Evolutionary conservation across 2,888 invertebrate species (phyloP), one percentile per base, ranked within the genome.

Genomic region (Baronia brevicornis): DNA sequence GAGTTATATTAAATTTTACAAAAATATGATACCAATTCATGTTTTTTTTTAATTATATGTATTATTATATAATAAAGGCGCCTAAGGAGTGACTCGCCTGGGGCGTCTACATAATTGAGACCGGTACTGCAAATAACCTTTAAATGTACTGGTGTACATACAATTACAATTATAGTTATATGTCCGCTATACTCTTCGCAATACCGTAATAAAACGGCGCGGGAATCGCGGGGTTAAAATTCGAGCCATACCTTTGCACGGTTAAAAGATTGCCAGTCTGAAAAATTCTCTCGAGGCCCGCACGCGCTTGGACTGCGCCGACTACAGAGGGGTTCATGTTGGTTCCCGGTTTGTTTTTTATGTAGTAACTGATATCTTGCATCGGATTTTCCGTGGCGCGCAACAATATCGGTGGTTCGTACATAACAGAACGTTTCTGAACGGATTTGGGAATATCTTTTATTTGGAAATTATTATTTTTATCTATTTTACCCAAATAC

Each of bases 291-390:
- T 67, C 51, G 15, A 79, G 34, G 0, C 60, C 62, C 0, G 54
- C 32, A 4, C 72, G 42, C 0, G 66, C 53, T 13, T 49, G 50
- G 0, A 44, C 60, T 0, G 68, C 69, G 31, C 71, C 66, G 0
- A 41, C 25, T 2, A 53, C 10, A 33, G 62, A 44, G 0, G 55
- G 51, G 1, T 54, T 54, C 0, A 43, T 46, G 5, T 57, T 53
- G 0, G 57, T 64, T 0, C 70, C 70, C 2, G 39, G 32, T 26
- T 57, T 72, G 38, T 62, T 68, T 39, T 75, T 78, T 0, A 60
- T 38, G 21, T 73, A 74, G 32, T 62, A 73, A 36, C 71, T 71
- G 3, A 75, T 56, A 33, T 79, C 74, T 4, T 52, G 46, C 4
- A 55, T 51, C 0, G 74, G 69, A 12, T 73, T 44, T 1, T 42